A percentile compares a stretch with the other conserved stretches of the same genome.
Evolutionary conservation across 2,888 invertebrate genomes (phyloP).

Genomic region (Thereva nobilitata): DNA sequence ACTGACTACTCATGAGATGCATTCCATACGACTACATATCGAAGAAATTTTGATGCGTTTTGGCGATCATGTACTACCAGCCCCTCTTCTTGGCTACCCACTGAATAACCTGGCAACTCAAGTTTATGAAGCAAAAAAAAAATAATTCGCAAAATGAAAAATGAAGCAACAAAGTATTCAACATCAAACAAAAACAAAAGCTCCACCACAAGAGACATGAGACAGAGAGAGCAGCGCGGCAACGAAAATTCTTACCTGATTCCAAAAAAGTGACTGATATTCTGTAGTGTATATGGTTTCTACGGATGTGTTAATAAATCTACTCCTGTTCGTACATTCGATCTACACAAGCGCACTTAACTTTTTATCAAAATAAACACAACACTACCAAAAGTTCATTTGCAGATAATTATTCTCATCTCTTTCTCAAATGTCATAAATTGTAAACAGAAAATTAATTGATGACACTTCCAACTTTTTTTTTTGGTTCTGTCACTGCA

Average conservation of each 20-base stretch:
- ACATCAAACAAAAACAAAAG: too few relatives aligned
- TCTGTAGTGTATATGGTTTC: slow-evolving; percentile 18
- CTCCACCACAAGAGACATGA: slow-evolving; percentile 5
- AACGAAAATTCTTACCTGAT: slow-evolving; percentile 5
- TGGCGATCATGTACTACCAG: too few relatives aligned
- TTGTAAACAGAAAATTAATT: slow-evolving; percentile 46
- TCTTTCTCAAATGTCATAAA: slow-evolving; percentile 47
- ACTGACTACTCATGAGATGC: too few relatives aligned
- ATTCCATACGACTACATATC: too few relatives aligned
- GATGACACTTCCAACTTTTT: slow-evolving; percentile 28
- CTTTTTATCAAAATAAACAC: slow-evolving; percentile 38
- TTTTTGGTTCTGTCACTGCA: slow-evolving; percentile 14
- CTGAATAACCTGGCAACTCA: too few relatives aligned
- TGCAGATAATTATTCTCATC: slow-evolving; percentile 38
- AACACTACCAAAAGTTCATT: slow-evolving; percentile 26
- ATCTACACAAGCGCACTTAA: slow-evolving; percentile 26
- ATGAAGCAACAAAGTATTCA: slow-evolving; percentile 6
- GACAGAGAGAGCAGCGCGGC: too few relatives aligned
- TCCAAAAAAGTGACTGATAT: not conserved
- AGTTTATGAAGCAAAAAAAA: not conserved
- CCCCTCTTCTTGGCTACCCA: too few relatives aligned
- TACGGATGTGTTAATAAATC: not conserved
- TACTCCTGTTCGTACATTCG: slow-evolving; percentile 37
- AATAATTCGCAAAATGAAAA: slow-evolving; percentile 18
- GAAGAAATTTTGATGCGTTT: too few relatives aligned